Base-by-base conservation (phyloP, 1,140 invertebrate species). In the Plodia interpunctella region DNA sequence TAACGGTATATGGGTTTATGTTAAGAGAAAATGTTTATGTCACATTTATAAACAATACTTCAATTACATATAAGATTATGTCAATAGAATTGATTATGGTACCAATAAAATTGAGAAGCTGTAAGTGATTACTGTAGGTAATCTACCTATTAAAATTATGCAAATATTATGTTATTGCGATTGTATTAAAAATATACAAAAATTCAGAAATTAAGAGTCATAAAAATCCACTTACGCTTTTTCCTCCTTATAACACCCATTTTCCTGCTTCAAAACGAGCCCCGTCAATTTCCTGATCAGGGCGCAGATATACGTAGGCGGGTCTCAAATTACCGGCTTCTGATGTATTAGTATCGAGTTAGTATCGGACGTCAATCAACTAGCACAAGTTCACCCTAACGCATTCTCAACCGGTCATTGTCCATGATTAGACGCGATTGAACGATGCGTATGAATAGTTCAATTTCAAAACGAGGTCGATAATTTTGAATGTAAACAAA, bases 241-340 rank as follows among this genome's bases (percentile, higher is more conserved):
- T 87, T 88, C 69, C 76, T 80, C 59, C 86, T 79, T 70, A 88
- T 81, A 32, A 88, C 86, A 63, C 86, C 86, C 86, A 88, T 88
- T 76, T 78, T 71, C 74, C 71, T 44, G 63, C 63, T 57, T 63
- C 61, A 60, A 75, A 68, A 68, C 21, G 51, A 66, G 62, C 62
- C 60, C 60, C 52, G 59, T 62, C 55, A 66, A 67, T 73, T 78
- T 75, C 72, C 69, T 68, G 70, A 72, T 49, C 55, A 54, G 63
- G 50, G 38, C 56, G 60, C 55, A 30, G 66, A 74, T 68, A 65
- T 68, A 65, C 68, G 67, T 66, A 57, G 49, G 49, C 62, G 63
- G 62, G 66, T 56, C 60, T 66, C 19, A 49, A 56, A 57, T 62
- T 67, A 71, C 67, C 65, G 68, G 63, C 66, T 65, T 54, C 44